These are phyloP conservation scores for Charina bottae DNA, from an alignment of 2,113 vertebrate genomes.

Conservation along the genomic window DNA sequence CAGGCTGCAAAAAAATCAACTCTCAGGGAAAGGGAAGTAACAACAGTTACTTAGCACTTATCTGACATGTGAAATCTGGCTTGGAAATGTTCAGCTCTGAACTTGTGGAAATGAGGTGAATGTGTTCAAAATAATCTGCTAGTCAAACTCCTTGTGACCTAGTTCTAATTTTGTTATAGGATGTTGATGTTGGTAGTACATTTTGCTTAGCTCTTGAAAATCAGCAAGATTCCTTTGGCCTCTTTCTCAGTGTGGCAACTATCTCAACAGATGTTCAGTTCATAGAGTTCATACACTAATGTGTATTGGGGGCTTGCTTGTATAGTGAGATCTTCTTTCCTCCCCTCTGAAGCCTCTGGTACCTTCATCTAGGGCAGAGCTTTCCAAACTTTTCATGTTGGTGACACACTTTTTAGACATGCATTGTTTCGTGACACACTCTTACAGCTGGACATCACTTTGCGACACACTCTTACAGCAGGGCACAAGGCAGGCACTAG, in stretches of 20 bases:
- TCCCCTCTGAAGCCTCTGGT: background rate
- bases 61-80: background rate
- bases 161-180: background rate
- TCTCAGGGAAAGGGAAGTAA: background rate
- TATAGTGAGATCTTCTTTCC: background rate
- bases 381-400: no score
- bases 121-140: background rate
- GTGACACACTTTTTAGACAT: no score
- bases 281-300: background rate
- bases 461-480: no score
- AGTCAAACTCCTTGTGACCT: background rate
- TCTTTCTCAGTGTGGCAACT: background rate
- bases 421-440: no score
- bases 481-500: no score
- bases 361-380: background rate
- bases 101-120: background rate
- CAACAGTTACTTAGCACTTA: background rate
- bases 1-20: background rate
- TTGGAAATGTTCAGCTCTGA: background rate
- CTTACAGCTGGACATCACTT: no score
- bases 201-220: background rate
- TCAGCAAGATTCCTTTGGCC: background rate
- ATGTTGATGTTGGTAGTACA: background rate
- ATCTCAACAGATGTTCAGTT: background rate
- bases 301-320: background rate